These are phyloP conservation scores for Stictocephala bisonia DNA, from an alignment of 2,888 invertebrate genomes.

Conservation along the genomic window DNA sequence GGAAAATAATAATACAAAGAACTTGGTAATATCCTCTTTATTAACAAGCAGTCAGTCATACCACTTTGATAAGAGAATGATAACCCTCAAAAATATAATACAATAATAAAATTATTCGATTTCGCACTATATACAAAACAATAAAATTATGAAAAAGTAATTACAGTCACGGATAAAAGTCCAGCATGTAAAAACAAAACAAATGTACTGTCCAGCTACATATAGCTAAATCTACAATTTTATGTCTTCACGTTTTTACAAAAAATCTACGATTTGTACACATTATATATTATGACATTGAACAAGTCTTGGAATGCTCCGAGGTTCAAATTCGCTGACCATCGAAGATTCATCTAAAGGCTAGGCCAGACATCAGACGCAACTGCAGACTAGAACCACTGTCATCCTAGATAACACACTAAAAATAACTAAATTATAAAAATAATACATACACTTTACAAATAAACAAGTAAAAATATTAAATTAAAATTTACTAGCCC, in stretches of 20 bases:
- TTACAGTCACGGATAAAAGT: conserved; percentile 24
- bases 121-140: conserved; percentile 35
- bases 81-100: conserved; percentile 38
- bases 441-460: too few relatives aligned
- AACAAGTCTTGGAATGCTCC: conserved; percentile 22
- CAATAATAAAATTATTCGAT: conserved; percentile 41
- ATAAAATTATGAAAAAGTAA: conserved; percentile 36
- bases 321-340: conserved; percentile 8
- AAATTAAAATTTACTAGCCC: too few relatives aligned
- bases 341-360: conserved; percentile 28
- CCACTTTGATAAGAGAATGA: conserved; percentile 29
- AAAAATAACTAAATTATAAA: too few relatives aligned
- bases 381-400: conserved; percentile 29
- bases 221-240: conserved; percentile 32
- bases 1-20: too few relatives aligned
- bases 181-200: conserved; percentile 30
- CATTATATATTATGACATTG: too few relatives aligned
- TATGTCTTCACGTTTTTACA: conserved; percentile 31
- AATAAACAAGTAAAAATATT: too few relatives aligned
- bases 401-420: conserved; percentile 35
- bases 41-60: conserved; percentile 33
- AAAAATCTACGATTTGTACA: conserved; percentile 31
- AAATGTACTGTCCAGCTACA: conserved; percentile 37
- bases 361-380: neutral
- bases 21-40: conserved; percentile 36